Conservation (phyloP, 2,113 vertebrate genomes). For the Oreochromis aureus region DNA sequence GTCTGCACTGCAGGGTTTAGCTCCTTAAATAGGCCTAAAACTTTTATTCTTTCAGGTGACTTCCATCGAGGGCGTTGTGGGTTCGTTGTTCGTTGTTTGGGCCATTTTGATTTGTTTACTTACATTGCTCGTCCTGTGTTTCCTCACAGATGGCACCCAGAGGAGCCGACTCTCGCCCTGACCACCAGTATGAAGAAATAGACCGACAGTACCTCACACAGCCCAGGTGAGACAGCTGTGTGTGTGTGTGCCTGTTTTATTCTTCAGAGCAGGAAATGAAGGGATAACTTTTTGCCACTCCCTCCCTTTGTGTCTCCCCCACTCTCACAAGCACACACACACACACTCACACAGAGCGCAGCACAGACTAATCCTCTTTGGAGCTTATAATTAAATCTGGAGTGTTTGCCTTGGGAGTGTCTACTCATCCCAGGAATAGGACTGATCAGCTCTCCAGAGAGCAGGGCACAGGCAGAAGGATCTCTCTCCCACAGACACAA, state of each 20-base stretch:
- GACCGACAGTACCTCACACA: conserved; percentile 79
- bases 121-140: neutral
- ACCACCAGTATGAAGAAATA: conserved; percentile 77
- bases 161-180: conserved; percentile 73
- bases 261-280: conserved; percentile 16
- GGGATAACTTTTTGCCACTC: conserved; percentile 19
- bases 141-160: conserved; percentile 79
- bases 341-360: neutral
- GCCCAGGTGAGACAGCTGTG: conserved; percentile 76
- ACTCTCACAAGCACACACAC: neutral
- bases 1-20: neutral
- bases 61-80: neutral
- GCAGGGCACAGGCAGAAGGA: conserved; percentile 33
- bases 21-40: neutral
- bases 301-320: conserved; percentile 33
- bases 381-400: conserved; percentile 77
- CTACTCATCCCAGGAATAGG: conserved; percentile 68
- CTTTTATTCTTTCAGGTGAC: neutral
- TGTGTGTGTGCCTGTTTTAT: neutral
- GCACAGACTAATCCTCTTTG: conserved; percentile 70
- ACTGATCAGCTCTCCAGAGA: conserved; percentile 64
- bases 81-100: neutral
- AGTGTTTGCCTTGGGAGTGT: conserved; percentile 74
- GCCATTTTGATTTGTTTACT: neutral
- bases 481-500: conserved; percentile 4